Percentiles rank a stretch among this genome's conserved stretches.
These are phyloP conservation scores for Etia nguti DNA, from an alignment of 2,113 vertebrate genomes.

Conservation along the genomic window DNA sequence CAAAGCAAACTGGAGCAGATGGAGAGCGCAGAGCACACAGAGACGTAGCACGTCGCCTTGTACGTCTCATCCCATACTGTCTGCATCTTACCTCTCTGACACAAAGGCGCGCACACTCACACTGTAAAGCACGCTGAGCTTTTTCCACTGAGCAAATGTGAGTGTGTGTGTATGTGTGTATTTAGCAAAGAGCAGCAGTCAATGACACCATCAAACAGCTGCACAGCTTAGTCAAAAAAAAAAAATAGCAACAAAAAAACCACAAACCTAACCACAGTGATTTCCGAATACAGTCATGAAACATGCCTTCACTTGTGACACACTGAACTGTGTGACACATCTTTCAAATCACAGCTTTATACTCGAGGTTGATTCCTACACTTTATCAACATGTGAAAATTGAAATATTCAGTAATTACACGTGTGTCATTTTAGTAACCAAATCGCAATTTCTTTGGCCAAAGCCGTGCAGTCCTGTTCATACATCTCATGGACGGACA, in stretches of 20 bases:
- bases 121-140: background rate
- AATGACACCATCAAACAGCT: background rate
- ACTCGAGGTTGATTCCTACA: background rate
- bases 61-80: background rate
- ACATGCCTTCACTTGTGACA: background rate
- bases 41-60: background rate
- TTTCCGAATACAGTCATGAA: background rate
- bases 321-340: background rate
- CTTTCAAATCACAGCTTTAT: background rate
- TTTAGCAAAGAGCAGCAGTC: background rate
- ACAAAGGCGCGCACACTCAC: background rate
- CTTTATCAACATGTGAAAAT: background rate
- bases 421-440: background rate
- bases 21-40: background rate
- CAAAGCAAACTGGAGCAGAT: constrained; percentile 26
- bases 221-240: background rate
- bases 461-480: background rate
- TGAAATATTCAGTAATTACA: background rate
- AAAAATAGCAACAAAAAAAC: background rate
- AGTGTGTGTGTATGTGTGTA: background rate
- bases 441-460: background rate
- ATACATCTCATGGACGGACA: background rate
- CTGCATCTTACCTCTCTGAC: background rate
- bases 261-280: background rate
- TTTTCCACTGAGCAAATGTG: background rate